Base-by-base conservation (phyloP, 2,113 vertebrate genomes). In the Taurulus bubalis region DNA sequence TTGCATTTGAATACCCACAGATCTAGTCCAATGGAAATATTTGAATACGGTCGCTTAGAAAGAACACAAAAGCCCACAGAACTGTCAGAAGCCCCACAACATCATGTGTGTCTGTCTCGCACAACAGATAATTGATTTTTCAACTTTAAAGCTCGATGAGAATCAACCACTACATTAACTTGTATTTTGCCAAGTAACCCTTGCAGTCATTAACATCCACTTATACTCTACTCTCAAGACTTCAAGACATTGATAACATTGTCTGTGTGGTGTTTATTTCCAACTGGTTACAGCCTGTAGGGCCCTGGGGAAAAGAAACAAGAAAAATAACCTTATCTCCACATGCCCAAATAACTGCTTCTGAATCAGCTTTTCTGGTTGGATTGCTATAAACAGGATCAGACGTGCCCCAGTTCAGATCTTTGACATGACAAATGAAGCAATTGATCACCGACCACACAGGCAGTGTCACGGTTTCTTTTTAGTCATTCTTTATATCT, bases 321-420 rank as follows among this genome's bases (percentile, higher is more conserved):
- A 56, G 53, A 24, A 49, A 45, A 30, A 42, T 11, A 42, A 70
- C 42, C 26, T 34, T 38, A 45, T 65, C 53, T 32, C 49, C 4
- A 34, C 58, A 80, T 34, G 71, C 72, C 40, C 85, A 86, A 83
- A 62, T 32, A 58, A 71, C 70, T 36, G 60, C 72, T 26, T 72
- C 75, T 77, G 79, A 77, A 87, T 82, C 36, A 67, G 74, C 51
- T 74, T 75, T 83, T 85, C 66, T 77, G 77, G 65, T 45, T 15
- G 36, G 75, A 56, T 32, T 1, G 7, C 24, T 22, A 34, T 62
- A 63, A 83, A 82, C 83, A 77, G 71, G 85, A 86, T 89, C 51
- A 76, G 59, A 78, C 70, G 28, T 85, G 79, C n/a, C 76, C 45
- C 65, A n/a, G 30, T 78, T 79, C 64, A 51, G 47, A 47, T 22